These are phyloP conservation scores for Pocillopora verrucosa DNA, from an alignment of 64 coral and sea anemone species.

Conservation along the genomic window DNA sequence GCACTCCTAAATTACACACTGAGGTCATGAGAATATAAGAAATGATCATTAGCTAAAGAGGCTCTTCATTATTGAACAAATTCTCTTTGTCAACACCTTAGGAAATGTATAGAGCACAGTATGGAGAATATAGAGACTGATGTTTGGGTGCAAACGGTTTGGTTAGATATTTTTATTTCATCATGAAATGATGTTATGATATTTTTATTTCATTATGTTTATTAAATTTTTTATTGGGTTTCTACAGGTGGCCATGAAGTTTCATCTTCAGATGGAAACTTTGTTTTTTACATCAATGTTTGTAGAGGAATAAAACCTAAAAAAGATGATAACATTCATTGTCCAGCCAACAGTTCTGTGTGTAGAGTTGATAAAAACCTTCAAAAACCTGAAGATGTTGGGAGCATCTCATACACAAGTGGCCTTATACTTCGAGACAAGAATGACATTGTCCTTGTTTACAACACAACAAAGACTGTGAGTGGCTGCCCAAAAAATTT, in stretches of 20 bases:
- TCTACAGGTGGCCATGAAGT: constrained; percentile 80
- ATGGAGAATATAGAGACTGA: no score
- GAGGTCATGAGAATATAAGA: no score
- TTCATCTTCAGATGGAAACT: constrained; percentile 40
- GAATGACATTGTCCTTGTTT: constrained; percentile 52
- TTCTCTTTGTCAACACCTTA: no score
- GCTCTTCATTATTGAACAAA: no score
- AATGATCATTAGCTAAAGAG: no score
- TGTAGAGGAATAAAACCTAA: constrained; percentile 77
- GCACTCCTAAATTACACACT: no score
- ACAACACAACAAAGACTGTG: constrained; percentile 39
- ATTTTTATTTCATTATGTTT: not conserved
- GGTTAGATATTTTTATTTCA: no score
- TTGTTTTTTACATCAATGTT: constrained; percentile 86
- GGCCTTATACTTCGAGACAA: not conserved
- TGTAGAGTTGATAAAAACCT: constrained; percentile 57
- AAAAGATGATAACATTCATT: constrained; percentile 34
- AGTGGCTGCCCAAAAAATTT: constrained; percentile 4
- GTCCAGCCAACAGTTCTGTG: constrained; percentile 50
- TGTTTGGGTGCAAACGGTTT: no score
- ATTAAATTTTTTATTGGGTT: not conserved
- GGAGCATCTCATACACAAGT: constrained; percentile 41
- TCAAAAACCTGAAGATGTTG: constrained; percentile 45
- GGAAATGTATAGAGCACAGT: no score
- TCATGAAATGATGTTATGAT: no score